These are phyloP conservation scores for Dermolepida albohirtum DNA, from an alignment of 2,888 invertebrate species.

Conservation along the genomic window DNA sequence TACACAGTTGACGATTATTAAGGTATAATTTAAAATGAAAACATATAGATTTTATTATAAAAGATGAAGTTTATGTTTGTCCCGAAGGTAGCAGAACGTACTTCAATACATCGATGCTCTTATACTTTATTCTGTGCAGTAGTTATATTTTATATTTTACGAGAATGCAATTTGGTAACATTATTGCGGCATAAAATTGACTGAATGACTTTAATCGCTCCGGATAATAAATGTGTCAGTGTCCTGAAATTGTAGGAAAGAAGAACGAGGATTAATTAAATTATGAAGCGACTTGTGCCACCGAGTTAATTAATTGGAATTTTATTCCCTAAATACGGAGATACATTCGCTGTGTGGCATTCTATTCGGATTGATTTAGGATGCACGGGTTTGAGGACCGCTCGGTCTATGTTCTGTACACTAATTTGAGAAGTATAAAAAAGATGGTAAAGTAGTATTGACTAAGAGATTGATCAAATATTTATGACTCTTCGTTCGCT, in stretches of 20 bases:
- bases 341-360: conserved; percentile 14
- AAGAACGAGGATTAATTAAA: conserved; percentile 34
- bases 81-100: neutral
- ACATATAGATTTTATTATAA: conserved; percentile 18
- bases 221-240: conserved; percentile 48
- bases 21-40: conserved; percentile 13
- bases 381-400: neutral
- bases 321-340: conserved; percentile 24
- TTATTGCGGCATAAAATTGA: conserved; percentile 53
- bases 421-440: no score
- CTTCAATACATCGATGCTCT: conserved; percentile 1
- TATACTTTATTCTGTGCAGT: conserved; percentile 11
- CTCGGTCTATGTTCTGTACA: no score
- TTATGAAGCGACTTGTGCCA: conserved; percentile 31
- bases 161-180: conserved; percentile 49
- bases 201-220: conserved; percentile 53
- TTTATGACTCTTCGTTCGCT: no score
- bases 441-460: no score
- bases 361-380: conserved; percentile 16
- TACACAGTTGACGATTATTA: conserved; percentile 1
- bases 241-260: conserved; percentile 8
- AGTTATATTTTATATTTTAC: conserved; percentile 50
- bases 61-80: conserved; percentile 10
- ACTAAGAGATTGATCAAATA: no score
- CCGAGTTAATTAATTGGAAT: conserved; percentile 37